A percentile compares a stretch with the other conserved stretches of the same genome.
These are phyloP conservation scores for Apodemus sylvaticus DNA, from an alignment of 2,113 vertebrate genomes.

Conservation along the genomic window DNA sequence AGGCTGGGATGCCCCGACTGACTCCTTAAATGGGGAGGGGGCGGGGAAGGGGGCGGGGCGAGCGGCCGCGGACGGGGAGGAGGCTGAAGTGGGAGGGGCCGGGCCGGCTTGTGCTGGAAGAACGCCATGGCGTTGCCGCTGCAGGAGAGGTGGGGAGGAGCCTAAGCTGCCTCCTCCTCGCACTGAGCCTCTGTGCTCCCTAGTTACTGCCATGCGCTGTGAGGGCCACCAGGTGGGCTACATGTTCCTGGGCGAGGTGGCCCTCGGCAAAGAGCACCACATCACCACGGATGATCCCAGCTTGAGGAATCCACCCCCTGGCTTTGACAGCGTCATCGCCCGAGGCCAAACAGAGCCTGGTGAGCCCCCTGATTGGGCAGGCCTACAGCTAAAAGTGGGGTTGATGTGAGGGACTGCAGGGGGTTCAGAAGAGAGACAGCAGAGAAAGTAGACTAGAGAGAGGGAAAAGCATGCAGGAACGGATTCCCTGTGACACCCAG, in stretches of 20 bases:
- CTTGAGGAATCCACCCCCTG: slow-evolving; percentile 83
- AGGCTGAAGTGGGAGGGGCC: too few species aligned
- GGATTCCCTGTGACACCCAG: not conserved
- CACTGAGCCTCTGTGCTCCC: not conserved
- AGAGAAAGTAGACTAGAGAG: not conserved
- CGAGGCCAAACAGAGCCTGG: slow-evolving; percentile 90
- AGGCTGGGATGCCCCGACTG: not conserved
- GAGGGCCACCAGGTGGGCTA: slow-evolving; percentile 86
- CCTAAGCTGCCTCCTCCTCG: not conserved
- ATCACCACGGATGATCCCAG: slow-evolving; percentile 83
- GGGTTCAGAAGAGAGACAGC: not conserved
- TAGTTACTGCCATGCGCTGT: slow-evolving; percentile 81
- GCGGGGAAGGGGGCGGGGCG: not conserved
- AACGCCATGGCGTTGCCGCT: accelerated
- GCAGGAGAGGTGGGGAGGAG: too few species aligned
- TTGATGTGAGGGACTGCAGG: not conserved
- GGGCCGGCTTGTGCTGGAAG: not conserved
- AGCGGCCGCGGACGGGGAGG: not conserved
- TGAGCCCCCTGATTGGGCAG: slow-evolving; percentile 65
- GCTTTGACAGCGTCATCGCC: slow-evolving; percentile 91
- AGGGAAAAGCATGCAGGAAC: not conserved
- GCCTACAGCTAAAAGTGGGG: not conserved
- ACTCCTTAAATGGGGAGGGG: not conserved
- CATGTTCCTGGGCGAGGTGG: slow-evolving; percentile 95
- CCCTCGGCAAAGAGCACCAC: slow-evolving; percentile 89